Evolutionary conservation across 2,113 vertebrate species (phyloP).

Genomic region (Thermophis baileyi): DNA sequence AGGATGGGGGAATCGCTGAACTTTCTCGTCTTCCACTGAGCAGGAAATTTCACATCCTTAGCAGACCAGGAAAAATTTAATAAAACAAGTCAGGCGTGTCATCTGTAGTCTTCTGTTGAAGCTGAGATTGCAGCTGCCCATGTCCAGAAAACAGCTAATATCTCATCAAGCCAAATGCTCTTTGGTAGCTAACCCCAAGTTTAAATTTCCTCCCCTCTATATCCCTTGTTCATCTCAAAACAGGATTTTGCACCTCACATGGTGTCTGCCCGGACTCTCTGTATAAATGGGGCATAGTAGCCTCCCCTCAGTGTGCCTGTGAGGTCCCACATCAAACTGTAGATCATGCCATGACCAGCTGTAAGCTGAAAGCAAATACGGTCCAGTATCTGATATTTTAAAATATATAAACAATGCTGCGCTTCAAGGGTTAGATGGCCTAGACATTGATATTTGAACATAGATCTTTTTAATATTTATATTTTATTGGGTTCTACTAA

Average conservation of each 20-base stretch:
- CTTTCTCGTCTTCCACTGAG: slow-evolving; percentile 1
- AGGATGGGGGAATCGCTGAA: slow-evolving; percentile 3
- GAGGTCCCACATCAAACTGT: background rate
- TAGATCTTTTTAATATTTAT: too few species aligned
- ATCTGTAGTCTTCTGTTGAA: background rate
- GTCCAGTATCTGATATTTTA: background rate
- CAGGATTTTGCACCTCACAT: background rate
- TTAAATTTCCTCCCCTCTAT: background rate
- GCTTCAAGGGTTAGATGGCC: background rate
- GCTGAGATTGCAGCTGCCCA: background rate
- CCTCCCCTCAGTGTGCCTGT: background rate
- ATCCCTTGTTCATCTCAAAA: background rate
- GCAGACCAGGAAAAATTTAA: slow-evolving; percentile 2
- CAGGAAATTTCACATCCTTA: slow-evolving; percentile 19
- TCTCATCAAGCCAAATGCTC: background rate
- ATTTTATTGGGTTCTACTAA: too few species aligned
- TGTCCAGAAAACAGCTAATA: background rate
- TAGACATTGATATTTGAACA: background rate
- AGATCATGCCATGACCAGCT: background rate
- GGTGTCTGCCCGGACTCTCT: background rate
- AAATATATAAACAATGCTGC: background rate
- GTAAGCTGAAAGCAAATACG: background rate
- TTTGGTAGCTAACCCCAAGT: background rate
- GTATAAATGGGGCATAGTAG: background rate
- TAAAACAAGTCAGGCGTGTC: background rate